phyloP scores from a whole-genome alignment of 1,140 invertebrate species.

The Heliconius himera region DNA sequence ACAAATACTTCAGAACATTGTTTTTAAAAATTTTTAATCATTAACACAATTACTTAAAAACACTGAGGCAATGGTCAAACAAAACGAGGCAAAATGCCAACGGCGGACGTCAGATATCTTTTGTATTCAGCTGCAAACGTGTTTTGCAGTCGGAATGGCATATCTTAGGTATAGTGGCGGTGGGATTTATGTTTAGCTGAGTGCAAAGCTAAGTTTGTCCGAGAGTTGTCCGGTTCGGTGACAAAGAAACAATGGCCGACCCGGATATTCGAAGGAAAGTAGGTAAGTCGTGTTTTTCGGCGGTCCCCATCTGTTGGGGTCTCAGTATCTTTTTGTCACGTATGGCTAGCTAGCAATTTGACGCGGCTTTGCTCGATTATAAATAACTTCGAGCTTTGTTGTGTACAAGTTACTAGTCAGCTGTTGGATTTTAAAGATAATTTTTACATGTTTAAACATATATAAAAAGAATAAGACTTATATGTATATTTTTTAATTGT shows the following conservation, averaged over 20 bases:
- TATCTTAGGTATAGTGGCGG: slow-evolving; percentile 30
- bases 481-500: no score
- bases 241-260: slow-evolving; percentile 72
- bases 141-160: slow-evolving; percentile 41
- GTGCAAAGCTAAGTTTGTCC: slow-evolving; percentile 58
- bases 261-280: slow-evolving; percentile 55
- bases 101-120: slow-evolving; percentile 59
- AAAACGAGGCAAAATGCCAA: slow-evolving; percentile 54
- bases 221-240: slow-evolving; percentile 54
- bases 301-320: slow-evolving; percentile 20
- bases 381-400: not conserved
- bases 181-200: slow-evolving; percentile 39
- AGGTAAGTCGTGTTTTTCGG: slow-evolving; percentile 33
- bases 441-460: no score
- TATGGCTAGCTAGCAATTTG: not conserved
- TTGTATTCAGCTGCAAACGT: slow-evolving; percentile 51
- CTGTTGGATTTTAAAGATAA: no score
- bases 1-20: slow-evolving; percentile 5
- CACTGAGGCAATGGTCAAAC: slow-evolving; percentile 49
- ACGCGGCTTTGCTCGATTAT: not conserved
- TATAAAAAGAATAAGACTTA: no score
- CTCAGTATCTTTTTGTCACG: slow-evolving; percentile 12
- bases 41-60: slow-evolving; percentile 57
- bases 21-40: slow-evolving; percentile 38
- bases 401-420: no score